These are phyloP conservation scores for Henicopernis longicauda DNA, from an alignment of 2,113 vertebrate species.

Conservation along the genomic window DNA sequence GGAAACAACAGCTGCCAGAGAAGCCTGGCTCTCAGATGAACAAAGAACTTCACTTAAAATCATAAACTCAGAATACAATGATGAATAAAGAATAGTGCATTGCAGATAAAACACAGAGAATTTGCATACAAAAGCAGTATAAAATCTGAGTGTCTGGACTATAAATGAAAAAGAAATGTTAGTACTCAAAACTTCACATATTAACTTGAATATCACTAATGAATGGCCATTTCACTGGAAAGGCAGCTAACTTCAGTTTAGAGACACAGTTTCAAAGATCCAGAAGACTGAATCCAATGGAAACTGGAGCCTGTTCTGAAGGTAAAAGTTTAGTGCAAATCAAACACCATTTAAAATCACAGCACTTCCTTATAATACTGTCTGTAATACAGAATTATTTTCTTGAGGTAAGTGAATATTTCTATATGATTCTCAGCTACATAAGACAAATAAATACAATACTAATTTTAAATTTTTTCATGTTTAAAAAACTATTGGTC, in stretches of 20 bases:
- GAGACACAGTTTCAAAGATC: not conserved
- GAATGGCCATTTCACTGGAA: not conserved
- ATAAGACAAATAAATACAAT: not conserved
- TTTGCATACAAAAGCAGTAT: not conserved
- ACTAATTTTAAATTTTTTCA: not conserved
- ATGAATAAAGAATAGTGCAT: not conserved
- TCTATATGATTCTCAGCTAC: not conserved
- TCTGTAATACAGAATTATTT: not conserved
- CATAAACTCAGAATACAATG: not conserved
- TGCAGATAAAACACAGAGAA: not conserved
- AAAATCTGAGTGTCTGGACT: not conserved
- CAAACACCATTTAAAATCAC: not conserved
- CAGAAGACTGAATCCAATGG: not conserved
- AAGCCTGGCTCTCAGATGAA: not conserved
- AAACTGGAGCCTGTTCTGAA: not conserved
- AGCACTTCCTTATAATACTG: not conserved
- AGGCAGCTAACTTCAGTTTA: not conserved
- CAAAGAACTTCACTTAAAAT: not conserved
- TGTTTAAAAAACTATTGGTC: not conserved
- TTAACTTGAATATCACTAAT: not conserved
- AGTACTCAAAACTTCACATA: not conserved
- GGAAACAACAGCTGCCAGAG: not conserved
- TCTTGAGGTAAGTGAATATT: not conserved
- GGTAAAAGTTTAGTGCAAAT: not conserved
- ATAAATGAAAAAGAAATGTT: not conserved